Evolutionary conservation across 2,113 vertebrate genomes (phyloP), one percentile per base, ranked within the genome.

Genomic region (Oryzias woworae): DNA sequence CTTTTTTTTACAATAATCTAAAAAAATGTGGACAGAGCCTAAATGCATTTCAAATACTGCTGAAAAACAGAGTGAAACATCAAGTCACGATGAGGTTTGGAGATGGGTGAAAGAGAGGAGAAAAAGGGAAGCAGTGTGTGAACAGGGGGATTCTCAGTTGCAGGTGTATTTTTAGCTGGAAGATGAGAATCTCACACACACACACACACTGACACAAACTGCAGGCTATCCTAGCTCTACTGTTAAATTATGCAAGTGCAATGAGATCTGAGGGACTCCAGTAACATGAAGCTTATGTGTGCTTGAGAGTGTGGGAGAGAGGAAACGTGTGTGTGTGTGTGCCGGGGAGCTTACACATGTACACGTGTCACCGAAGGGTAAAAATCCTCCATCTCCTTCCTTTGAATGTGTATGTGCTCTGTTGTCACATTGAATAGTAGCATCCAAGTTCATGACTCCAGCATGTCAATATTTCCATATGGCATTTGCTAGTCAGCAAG

Each of bases 201-300:
- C 61, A 46, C 58, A 62, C 69, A 31, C 65, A 60, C 61, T 53
- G 53, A 58, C 71, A 72, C 61, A 77, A 57, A 77, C 80, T 62
- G 36, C 51, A 87, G 78, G 74, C 78, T 81, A 89, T 78, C 82
- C 77, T 80, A 73, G 79, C 79, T 80, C 53, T 63, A 60, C 79
- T 87, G 76, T 79, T 90, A 81, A 90, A 87, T 87, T 85, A 88
- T 90, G 83, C 85, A 90, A 53, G 76, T 71, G 76, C 80, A 82
- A 69, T 71, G 85, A 81, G 80, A 85, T 86, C 78, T 74, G 46
- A 85, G 81, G 65, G 81, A 81, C 74, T 69, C 68, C 81, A 81
- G 77, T 83, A 83, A 78, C 80, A 80, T 86, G 75, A 71, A 71
- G 36, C 26, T 15, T 53, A 55, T 77, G 54, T 47, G 18, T 74